These are phyloP conservation scores for Larimichthys crocea DNA, from an alignment of 2,113 vertebrate genomes.

Conservation along the genomic window DNA sequence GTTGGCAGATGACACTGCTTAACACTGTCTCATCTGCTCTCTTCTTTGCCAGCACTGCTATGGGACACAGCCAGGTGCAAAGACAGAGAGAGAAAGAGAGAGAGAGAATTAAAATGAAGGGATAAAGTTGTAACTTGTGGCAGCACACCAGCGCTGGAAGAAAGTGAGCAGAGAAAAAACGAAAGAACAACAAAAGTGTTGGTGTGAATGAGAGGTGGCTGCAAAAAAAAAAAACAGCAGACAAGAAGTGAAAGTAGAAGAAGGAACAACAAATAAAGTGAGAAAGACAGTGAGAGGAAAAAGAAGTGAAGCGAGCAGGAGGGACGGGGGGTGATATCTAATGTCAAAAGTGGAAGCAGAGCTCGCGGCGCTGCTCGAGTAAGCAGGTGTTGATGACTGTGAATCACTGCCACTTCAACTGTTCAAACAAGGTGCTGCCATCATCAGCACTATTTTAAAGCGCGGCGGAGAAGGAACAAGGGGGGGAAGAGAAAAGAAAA, in stretches of 20 bases:
- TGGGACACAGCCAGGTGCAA: constrained; percentile 63
- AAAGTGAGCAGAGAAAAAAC: constrained; percentile 1
- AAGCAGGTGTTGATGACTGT: constrained; percentile 73
- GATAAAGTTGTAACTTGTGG: constrained; percentile 36
- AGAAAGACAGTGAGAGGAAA: neutral
- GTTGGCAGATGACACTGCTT: constrained; percentile 74
- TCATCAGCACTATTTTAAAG: constrained; percentile 46
- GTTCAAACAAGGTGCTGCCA: constrained; percentile 42
- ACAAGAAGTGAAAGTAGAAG: constrained; percentile 27
- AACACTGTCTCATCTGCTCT: constrained; percentile 69
- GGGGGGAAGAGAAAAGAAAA: neutral
- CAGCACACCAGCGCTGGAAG: constrained; percentile 24
- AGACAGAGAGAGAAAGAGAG: constrained; percentile 21
- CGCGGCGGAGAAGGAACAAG: neutral
- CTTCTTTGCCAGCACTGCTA: constrained; percentile 63
- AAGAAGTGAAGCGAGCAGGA: constrained; percentile 3
- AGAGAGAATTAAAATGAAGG: constrained; percentile 2
- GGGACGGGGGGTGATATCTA: neutral
- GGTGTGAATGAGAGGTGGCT: constrained; percentile 39
- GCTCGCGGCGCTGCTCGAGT: constrained; percentile 8
- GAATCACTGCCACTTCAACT: constrained; percentile 49
- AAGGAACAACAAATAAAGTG: neutral
- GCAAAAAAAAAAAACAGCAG: constrained; percentile 14
- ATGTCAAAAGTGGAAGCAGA: constrained; percentile 39
- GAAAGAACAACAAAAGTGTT: constrained; percentile 22